Conservation (phyloP, 2,888 invertebrate genomes). For the Drosophila longiperda region DNA sequence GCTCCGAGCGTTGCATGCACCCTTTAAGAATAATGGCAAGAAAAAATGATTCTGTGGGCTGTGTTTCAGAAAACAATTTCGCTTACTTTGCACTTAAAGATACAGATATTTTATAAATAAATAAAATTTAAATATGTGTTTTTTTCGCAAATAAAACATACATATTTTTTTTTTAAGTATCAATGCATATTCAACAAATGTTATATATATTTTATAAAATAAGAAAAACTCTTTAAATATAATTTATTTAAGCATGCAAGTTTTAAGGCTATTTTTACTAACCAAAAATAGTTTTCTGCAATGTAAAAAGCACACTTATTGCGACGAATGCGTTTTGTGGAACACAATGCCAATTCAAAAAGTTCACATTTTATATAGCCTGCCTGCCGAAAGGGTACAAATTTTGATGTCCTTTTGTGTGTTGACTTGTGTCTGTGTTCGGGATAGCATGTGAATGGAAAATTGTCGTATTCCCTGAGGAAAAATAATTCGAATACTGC, state of each 20-base stretch:
- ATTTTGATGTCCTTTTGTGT: slow-evolving; percentile 60
- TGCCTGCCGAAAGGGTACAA: slow-evolving; percentile 62
- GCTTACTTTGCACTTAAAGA: background rate
- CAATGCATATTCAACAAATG: background rate
- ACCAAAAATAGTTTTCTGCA: background rate
- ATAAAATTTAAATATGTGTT: background rate
- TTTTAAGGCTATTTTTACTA: background rate
- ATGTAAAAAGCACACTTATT: slow-evolving; percentile 3
- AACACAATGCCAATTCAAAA: slow-evolving; percentile 45
- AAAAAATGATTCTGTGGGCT: background rate
- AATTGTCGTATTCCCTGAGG: slow-evolving; percentile 62
- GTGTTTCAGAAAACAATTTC: slow-evolving; percentile 11
- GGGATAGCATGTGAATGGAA: slow-evolving; percentile 31
- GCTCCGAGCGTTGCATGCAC: slow-evolving; percentile 26
- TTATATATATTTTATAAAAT: background rate
- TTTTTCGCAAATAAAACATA: background rate
- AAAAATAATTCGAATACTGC: slow-evolving; percentile 66
- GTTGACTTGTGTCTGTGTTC: slow-evolving; percentile 17
- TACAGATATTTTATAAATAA: background rate
- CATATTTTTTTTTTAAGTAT: background rate
- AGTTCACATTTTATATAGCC: slow-evolving; percentile 60
- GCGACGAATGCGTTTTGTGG: slow-evolving; percentile 43
- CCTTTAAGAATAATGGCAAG: slow-evolving; percentile 23
- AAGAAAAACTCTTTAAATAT: background rate
- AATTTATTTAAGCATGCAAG: background rate